These are phyloP conservation scores for Calidris pygmaea DNA, from an alignment of 2,113 vertebrate genomes.

Conservation along the genomic window DNA sequence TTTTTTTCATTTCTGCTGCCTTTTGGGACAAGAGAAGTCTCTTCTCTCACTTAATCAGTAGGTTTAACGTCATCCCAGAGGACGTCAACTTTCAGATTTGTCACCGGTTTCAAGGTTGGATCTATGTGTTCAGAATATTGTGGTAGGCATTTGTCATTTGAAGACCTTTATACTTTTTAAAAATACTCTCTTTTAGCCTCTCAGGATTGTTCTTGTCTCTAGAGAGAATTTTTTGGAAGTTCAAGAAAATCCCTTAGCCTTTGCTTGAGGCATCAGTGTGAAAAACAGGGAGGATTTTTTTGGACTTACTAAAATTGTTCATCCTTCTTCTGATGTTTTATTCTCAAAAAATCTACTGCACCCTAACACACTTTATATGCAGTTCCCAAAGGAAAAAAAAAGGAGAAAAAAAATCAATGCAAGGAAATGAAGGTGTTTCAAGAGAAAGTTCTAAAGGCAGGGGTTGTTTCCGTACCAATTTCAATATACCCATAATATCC, in stretches of 20 bases:
- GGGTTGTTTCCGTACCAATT: not conserved
- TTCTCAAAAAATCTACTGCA: not conserved
- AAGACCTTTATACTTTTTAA: not conserved
- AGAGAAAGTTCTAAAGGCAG: not conserved
- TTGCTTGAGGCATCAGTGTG: conserved; percentile 29
- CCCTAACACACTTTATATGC: not conserved
- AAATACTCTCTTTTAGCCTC: not conserved
- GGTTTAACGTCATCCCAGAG: not conserved
- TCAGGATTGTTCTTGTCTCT: not conserved
- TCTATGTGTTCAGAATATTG: not conserved
- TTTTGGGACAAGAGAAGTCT: not conserved
- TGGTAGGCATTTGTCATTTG: not conserved
- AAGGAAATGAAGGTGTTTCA: not conserved
- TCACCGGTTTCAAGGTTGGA: not conserved
- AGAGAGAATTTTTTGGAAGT: not conserved
- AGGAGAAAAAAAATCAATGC: not conserved
- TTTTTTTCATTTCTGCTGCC: not conserved
- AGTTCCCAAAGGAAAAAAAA: not conserved
- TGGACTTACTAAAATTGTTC: conserved; percentile 6
- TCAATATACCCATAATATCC: not conserved
- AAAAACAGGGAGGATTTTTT: not conserved
- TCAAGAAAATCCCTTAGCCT: conserved; percentile 45
- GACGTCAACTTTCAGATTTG: not conserved
- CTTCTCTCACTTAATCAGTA: not conserved
- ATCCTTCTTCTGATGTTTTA: conserved; percentile 28